A percentile compares a stretch with the other conserved stretches of the same genome.
phyloP scores from a whole-genome alignment of 2,888 invertebrate genomes.

The Lymantria monacha region DNA sequence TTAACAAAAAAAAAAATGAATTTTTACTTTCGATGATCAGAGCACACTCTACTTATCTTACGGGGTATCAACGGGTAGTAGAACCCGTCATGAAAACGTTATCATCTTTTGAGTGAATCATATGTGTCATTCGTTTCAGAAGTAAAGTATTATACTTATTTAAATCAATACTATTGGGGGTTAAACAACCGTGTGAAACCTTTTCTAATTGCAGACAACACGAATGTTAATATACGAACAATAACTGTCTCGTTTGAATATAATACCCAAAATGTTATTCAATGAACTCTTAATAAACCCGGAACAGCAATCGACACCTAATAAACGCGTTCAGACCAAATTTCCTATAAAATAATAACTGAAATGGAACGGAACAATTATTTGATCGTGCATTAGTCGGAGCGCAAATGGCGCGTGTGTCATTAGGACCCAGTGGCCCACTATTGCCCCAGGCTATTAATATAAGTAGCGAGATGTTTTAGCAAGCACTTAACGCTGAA shows the following conservation, averaged over 20 bases:
- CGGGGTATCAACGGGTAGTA: too few relatives aligned
- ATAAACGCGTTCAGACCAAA: not conserved
- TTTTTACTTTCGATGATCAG: too few relatives aligned
- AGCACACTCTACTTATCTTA: too few relatives aligned
- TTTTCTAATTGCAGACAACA: not conserved
- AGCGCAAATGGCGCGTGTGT: constrained; percentile 49
- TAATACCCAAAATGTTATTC: not conserved
- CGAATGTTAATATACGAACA: not conserved
- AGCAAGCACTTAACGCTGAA: constrained; percentile 48
- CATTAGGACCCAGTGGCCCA: constrained; percentile 35
- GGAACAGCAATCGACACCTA: constrained; percentile 3
- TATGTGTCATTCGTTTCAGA: too few relatives aligned
- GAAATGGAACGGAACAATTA: constrained; percentile 44
- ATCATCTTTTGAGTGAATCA: too few relatives aligned
- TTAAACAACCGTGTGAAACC: not conserved
- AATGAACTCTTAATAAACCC: constrained; percentile 3
- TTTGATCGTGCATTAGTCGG: constrained; percentile 47
- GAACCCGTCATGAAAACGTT: too few relatives aligned
- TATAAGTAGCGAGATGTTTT: constrained; percentile 47
- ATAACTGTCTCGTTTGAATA: not conserved
- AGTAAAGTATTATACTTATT: too few relatives aligned
- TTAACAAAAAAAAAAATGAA: too few relatives aligned
- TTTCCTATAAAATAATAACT: constrained; percentile 14
- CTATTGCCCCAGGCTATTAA: constrained; percentile 45
- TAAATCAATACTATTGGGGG: not conserved